Evolutionary conservation across 2,888 invertebrate species (phyloP).

Genomic region (Meta bourneti): DNA sequence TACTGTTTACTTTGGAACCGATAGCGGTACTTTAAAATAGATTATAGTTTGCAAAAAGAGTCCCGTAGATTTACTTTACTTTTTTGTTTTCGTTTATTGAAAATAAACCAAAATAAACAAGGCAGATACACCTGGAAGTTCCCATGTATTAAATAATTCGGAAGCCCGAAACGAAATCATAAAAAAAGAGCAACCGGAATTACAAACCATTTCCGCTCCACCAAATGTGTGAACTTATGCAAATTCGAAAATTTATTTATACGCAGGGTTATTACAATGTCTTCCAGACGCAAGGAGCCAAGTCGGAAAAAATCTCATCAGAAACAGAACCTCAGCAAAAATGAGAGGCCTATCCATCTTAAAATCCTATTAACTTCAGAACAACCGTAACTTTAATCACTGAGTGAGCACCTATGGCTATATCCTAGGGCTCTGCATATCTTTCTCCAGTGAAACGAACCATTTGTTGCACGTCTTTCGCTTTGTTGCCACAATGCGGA

Average conservation of each 20-base stretch:
- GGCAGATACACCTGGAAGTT: background rate
- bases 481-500: conserved; percentile 21
- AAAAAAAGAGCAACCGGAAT: background rate
- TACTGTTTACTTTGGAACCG: too few relatives aligned
- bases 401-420: conserved; percentile 14
- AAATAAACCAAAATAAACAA: background rate
- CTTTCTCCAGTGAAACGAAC: conserved; percentile 53
- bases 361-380: conserved; percentile 68
- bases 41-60: too few relatives aligned
- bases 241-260: background rate
- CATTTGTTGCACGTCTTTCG: conserved; percentile 57
- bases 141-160: background rate
- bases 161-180: background rate
- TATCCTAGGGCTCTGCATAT: background rate
- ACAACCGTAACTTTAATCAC: conserved; percentile 53
- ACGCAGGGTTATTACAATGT: background rate
- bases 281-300: background rate
- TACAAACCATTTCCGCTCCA: background rate
- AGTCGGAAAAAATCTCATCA: conserved; percentile 22
- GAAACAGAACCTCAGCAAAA: conserved; percentile 9
- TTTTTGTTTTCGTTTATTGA: background rate
- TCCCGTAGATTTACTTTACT: background rate
- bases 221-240: background rate
- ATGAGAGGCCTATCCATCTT: conserved; percentile 46
- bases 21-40: too few relatives aligned